phyloP scores from a whole-genome alignment of 2,797 vertebrate species.

The Amblyraja radiata region DNA sequence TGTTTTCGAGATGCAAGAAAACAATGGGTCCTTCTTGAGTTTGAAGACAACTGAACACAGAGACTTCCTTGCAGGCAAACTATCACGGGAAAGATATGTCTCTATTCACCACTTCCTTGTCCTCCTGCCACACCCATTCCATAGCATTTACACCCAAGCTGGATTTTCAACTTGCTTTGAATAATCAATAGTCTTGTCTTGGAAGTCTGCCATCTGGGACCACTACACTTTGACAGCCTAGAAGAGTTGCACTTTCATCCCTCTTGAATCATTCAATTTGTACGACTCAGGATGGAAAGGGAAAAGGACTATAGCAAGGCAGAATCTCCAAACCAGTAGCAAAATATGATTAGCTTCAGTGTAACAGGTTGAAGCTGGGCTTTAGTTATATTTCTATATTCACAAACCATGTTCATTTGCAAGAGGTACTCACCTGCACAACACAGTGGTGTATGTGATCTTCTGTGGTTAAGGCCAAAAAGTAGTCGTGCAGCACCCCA shows the following conservation, averaged over 20 bases:
- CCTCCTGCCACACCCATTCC: neutral
- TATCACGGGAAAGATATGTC: neutral
- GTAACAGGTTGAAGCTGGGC: neutral
- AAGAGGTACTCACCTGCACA: slow-evolving; percentile 67
- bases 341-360: slow-evolving; percentile 16
- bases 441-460: slow-evolving; percentile 83
- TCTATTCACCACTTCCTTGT: neutral
- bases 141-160: neutral
- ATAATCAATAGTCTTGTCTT: neutral
- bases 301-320: neutral
- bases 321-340: slow-evolving; percentile 5
- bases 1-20: neutral
- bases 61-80: neutral
- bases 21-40: neutral
- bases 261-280: neutral
- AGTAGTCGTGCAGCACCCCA: slow-evolving; percentile 82
- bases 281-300: neutral
- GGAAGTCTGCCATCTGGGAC: neutral
- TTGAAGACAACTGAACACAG: neutral
- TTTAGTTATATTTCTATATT: neutral
- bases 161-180: neutral
- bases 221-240: too few species aligned
- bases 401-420: neutral
- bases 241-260: neutral
- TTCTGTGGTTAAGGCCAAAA: slow-evolving; percentile 86